A percentile compares a stretch with the other conserved stretches of the same genome.
phyloP scores from a whole-genome alignment of 2,888 invertebrate species.

The Cantharis rufa region DNA sequence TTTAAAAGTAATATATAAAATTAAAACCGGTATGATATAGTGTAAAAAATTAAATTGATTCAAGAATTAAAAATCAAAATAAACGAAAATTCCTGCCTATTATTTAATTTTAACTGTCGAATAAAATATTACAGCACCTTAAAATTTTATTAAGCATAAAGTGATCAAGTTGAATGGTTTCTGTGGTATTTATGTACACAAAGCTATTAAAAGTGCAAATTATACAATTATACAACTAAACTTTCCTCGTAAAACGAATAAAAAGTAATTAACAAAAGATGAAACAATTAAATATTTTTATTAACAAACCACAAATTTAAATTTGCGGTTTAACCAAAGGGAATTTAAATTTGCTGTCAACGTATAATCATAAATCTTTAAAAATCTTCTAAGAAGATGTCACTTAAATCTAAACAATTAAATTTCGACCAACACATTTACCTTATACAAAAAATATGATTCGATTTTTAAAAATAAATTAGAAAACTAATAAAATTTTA shows the following conservation, averaged over 20 bases:
- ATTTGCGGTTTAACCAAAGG: constrained; percentile 26
- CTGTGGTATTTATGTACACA: background rate
- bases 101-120: background rate
- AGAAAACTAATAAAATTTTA: background rate
- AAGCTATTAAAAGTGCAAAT: background rate
- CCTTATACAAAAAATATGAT: background rate
- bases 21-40: background rate
- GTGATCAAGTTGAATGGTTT: background rate
- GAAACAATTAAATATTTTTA: constrained; percentile 27
- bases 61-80: background rate
- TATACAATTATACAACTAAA: background rate
- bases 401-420: constrained; percentile 34
- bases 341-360: constrained; percentile 31
- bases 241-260: background rate
- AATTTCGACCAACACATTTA: constrained; percentile 25
- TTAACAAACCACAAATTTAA: constrained; percentile 37
- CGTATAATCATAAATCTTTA: constrained; percentile 30
- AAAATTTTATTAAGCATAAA: background rate
- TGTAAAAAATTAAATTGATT: background rate
- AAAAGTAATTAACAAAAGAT: background rate
- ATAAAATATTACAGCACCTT: background rate
- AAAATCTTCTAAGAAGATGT: constrained; percentile 35
- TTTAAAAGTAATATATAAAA: background rate
- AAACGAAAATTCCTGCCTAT: background rate
- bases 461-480: background rate